phyloP scores from a whole-genome alignment of 2,113 vertebrate species.

The Pseudolaguvia tuberculata region DNA sequence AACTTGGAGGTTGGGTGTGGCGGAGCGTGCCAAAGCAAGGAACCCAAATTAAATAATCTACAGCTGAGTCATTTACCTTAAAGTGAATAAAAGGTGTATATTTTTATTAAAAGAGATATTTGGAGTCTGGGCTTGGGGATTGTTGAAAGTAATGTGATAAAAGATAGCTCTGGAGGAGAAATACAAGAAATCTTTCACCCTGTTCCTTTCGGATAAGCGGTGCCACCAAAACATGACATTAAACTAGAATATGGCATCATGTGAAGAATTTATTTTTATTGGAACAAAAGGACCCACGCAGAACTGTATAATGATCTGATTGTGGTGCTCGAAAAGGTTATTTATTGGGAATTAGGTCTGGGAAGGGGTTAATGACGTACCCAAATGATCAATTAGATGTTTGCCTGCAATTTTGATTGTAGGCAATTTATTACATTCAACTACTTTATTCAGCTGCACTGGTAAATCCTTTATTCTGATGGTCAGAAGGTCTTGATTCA shows the following conservation, averaged over 20 bases:
- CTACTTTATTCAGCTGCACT: background rate
- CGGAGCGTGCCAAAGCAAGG: background rate
- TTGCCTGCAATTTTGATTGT: background rate
- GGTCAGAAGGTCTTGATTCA: background rate
- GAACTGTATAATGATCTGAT: background rate
- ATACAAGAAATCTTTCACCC: conserved; percentile 17
- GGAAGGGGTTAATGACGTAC: background rate
- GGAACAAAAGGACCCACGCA: background rate
- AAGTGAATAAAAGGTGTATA: conserved; percentile 5
- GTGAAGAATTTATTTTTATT: background rate
- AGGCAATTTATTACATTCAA: conserved; percentile 4
- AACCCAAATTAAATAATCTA: background rate
- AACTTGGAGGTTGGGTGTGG: background rate
- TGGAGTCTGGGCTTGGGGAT: conserved; percentile 8
- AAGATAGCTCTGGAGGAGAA: conserved; percentile 18
- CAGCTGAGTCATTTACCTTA: conserved; percentile 12
- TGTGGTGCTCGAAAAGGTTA: background rate
- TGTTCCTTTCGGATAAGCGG: background rate
- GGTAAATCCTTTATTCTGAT: background rate
- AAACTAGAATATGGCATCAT: background rate
- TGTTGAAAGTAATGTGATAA: conserved; percentile 35
- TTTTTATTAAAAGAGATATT: background rate
- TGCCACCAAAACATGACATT: background rate
- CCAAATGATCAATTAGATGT: background rate
- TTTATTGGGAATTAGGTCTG: background rate